These are phyloP conservation scores for Hemicentrotus pulcherrimus DNA, from an alignment of 35 echinoderm and acorn worm genomes.

Conservation along the genomic window DNA sequence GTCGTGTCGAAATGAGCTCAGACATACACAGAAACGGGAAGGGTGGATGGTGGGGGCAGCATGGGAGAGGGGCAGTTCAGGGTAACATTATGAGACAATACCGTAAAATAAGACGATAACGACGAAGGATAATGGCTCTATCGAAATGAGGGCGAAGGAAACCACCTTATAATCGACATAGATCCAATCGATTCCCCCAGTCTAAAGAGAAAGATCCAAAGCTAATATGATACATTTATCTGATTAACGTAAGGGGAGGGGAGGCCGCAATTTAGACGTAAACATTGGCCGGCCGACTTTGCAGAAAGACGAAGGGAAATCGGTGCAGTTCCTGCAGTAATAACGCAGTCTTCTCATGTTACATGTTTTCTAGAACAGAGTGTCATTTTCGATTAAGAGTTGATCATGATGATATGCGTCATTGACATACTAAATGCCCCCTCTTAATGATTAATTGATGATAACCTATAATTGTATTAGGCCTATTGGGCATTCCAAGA, in stretches of 20 bases:
- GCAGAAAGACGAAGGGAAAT: neutral
- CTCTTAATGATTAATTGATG: neutral
- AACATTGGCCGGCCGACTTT: neutral
- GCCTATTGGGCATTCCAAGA: neutral
- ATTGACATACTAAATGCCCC: neutral
- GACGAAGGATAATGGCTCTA: neutral
- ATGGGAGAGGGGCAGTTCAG: too few relatives aligned
- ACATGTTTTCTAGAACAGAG: neutral
- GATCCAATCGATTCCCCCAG: neutral
- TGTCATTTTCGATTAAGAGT: conserved; percentile 10
- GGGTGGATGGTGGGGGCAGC: too few relatives aligned
- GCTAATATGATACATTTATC: neutral
- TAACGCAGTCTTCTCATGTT: neutral
- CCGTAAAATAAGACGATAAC: neutral
- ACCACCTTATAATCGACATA: neutral
- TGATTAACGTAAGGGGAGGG: neutral
- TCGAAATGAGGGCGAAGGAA: neutral
- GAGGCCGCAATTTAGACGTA: neutral
- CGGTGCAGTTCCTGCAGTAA: neutral
- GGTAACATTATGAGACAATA: neutral
- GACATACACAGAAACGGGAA: too few relatives aligned
- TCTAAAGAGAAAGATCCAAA: neutral
- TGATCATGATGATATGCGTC: neutral
- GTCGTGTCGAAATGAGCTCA: too few relatives aligned
- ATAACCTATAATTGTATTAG: neutral